phyloP scores from a whole-genome alignment of 1,140 invertebrate genomes.

The Anastrepha ludens region DNA sequence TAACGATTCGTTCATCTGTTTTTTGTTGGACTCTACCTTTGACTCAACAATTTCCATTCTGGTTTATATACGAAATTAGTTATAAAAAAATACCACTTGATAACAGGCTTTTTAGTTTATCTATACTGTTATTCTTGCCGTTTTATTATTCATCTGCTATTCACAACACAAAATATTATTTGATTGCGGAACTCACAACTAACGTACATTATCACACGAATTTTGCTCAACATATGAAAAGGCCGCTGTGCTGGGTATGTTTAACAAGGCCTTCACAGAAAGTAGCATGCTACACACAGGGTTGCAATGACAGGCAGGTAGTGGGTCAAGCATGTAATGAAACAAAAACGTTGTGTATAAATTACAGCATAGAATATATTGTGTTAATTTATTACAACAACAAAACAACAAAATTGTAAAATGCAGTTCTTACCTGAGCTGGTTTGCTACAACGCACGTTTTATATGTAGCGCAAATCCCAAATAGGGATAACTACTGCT shows the following conservation, averaged over 20 bases:
- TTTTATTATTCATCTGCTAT: not conserved
- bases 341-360: too few species aligned
- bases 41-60: constrained; percentile 31
- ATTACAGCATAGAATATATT: too few species aligned
- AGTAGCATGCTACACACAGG: not conserved
- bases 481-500: too few species aligned
- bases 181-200: not conserved
- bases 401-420: too few species aligned
- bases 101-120: not conserved
- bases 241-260: constrained; percentile 22
- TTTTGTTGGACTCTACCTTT: not conserved
- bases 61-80: not conserved
- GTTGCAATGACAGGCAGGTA: not conserved
- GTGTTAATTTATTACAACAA: too few species aligned
- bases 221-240: constrained; percentile 39
- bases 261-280: not conserved
- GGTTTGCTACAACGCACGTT: too few species aligned
- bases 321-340: too few species aligned
- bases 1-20: constrained; percentile 39
- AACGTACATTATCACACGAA: constrained; percentile 12
- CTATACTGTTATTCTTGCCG: not conserved
- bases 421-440: too few species aligned
- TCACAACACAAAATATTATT: not conserved
- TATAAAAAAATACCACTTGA: not conserved
- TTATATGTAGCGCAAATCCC: too few species aligned